Evolutionary conservation across 2,888 invertebrate genomes (phyloP), one percentile per base, ranked within the genome.

Genomic region (Pyralis farinalis): DNA sequence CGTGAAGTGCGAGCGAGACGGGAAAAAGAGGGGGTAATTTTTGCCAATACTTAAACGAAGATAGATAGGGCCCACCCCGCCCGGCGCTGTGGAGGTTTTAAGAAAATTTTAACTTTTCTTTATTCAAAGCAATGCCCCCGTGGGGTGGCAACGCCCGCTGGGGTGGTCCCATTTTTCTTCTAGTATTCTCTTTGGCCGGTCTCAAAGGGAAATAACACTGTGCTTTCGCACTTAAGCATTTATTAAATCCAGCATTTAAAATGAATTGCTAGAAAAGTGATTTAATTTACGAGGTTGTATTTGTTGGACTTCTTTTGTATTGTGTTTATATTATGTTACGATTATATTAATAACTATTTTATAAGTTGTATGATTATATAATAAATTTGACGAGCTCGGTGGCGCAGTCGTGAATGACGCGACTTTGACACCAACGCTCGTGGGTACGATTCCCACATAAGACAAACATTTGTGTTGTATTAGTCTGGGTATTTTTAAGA

Each of bases 81-180:
- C 38, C 71, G 73, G 60, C 40, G 37, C 47, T 37, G 44, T 63
- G 73, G 79, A 76, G 62, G 74, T 73, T 81, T 77, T 71, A 80
- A 83, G 85, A 85, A 85, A 87, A 87, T 88, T 88, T 87, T 85
- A 87, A 88, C 81, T 88, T 88, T 87, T 87, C 87, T 87, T 88
- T 88, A 87, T 87, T 83, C 85, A 74, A 68, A 61, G 71, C 67
- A 50, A 58, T 61, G 61, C 69, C 67, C 55, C 54, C 53, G 43
- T 34, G 49, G 36, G 63, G 63, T 46, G 53, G 66, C 44, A 29
- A 38, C 56, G 46, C 42, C 40, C 12, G 7, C 29, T 12, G 29
- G 65, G 63, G 67, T 45, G 55, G 59, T 46, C 52, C 71, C 67
- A 74, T 74, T 74, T 88, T 88, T 88, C 86, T 86, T 79, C 66